Evolutionary conservation across 1,140 invertebrate genomes (phyloP).

Genomic region (Drosophila parabipectinata): DNA sequence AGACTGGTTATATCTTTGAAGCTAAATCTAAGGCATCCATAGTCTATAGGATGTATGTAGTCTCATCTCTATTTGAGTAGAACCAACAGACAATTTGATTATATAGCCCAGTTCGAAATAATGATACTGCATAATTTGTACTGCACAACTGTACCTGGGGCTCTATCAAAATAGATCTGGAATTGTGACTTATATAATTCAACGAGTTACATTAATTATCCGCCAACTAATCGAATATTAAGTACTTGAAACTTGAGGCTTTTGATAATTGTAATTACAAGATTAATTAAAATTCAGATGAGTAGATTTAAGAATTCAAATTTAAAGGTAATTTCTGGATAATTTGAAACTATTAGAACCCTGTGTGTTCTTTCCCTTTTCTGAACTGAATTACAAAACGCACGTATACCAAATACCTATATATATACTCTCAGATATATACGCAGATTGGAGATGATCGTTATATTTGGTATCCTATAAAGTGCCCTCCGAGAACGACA

Average conservation of each 20-base stretch:
- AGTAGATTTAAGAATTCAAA: not conserved
- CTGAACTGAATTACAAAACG: constrained; percentile 31
- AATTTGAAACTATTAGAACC: not conserved
- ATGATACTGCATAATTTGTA: not conserved
- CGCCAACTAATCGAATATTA: constrained; percentile 23
- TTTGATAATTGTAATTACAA: not conserved
- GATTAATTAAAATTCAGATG: constrained; percentile 2
- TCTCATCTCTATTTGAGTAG: not conserved
- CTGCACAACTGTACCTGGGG: constrained; percentile 11
- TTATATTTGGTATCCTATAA: constrained; percentile 63
- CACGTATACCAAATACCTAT: constrained; percentile 14
- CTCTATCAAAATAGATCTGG: not conserved
- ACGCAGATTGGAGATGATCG: constrained; percentile 17
- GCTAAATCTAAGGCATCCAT: too few relatives aligned
- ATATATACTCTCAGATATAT: not conserved
- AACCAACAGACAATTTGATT: not conserved
- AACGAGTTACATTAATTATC: constrained; percentile 9
- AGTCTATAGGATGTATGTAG: too few relatives aligned
- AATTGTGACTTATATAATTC: constrained; percentile 12
- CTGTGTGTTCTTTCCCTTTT: constrained; percentile 20
- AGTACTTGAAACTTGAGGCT: not conserved
- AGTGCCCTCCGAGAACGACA: constrained; percentile 47
- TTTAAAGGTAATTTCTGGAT: not conserved
- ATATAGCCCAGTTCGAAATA: not conserved
- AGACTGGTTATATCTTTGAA: not conserved